Percentiles rank a stretch among this genome's conserved stretches.
Evolutionary conservation across 2,797 vertebrate species (phyloP).

Genomic region (Hydrolagus colliei): DNA sequence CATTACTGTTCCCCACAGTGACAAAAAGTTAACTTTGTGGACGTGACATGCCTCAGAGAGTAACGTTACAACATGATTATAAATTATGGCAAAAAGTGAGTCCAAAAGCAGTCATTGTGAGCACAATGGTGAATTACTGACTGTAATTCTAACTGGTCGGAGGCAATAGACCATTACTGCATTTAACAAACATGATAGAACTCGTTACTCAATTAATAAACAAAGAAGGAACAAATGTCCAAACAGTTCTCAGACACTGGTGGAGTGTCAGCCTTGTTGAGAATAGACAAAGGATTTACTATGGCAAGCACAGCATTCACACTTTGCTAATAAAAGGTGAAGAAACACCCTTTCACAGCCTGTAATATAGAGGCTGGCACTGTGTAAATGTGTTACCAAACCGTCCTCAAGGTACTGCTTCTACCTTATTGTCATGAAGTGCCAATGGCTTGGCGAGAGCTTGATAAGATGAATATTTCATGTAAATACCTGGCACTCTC

Average conservation of each 20-base stretch:
- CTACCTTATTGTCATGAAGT: not conserved
- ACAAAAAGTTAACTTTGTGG: no score
- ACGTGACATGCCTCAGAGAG: no score
- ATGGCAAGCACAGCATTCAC: not conserved
- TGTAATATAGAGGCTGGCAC: not conserved
- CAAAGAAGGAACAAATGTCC: not conserved
- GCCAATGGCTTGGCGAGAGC: no score
- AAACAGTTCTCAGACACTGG: not conserved
- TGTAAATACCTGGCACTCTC: no score
- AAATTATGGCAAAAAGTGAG: not conserved
- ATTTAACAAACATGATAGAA: not conserved
- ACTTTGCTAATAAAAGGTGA: not conserved
- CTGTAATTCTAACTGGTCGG: not conserved
- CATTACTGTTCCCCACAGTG: no score
- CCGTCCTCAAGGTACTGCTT: not conserved
- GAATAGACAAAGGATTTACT: not conserved
- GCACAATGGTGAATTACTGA: not conserved
- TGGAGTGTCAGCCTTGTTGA: not conserved
- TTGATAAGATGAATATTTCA: no score
- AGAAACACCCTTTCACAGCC: not conserved
- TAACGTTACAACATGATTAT: no score
- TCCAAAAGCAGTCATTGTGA: not conserved
- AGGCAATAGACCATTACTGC: not conserved
- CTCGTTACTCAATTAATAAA: not conserved
- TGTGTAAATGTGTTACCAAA: not conserved